Evolutionary conservation across 2,888 invertebrate species (phyloP).

Genomic region (Sepiola atlantica): DNA sequence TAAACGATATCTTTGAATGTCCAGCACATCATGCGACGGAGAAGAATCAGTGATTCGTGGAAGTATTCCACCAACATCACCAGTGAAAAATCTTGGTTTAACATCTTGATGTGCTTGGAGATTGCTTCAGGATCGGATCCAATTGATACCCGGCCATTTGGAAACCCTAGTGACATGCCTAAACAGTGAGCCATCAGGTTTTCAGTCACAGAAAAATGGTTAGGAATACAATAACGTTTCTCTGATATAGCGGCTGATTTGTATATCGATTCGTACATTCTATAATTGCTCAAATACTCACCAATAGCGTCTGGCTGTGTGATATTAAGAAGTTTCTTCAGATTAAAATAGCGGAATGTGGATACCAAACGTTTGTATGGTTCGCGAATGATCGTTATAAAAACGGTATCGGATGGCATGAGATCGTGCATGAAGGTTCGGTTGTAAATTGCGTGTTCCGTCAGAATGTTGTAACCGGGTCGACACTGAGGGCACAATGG

Average conservation of each 20-base stretch:
- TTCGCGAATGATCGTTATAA: conserved; percentile 69
- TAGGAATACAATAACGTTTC: conserved; percentile 68
- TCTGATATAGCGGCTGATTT: conserved; percentile 53
- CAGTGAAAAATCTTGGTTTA: conserved; percentile 66
- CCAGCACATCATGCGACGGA: conserved; percentile 72
- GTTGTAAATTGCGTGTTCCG: conserved; percentile 71
- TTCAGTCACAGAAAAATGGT: conserved; percentile 67
- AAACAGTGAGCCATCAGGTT: conserved; percentile 71
- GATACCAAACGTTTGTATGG: conserved; percentile 71
- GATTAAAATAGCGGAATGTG: conserved; percentile 68
- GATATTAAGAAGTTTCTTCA: conserved; percentile 60
- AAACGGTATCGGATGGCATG: conserved; percentile 66
- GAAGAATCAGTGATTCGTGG: conserved; percentile 70
- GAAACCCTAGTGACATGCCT: conserved; percentile 71
- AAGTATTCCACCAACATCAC: conserved; percentile 73
- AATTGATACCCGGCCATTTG: conserved; percentile 52
- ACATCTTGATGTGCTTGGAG: conserved; percentile 58
- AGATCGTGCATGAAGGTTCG: conserved; percentile 60
- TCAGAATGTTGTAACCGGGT: conserved; percentile 65
- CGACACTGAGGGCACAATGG: neutral
- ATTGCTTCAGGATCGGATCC: conserved; percentile 54
- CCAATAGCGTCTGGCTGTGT: conserved; percentile 55
- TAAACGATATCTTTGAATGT: conserved; percentile 69
- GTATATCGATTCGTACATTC: conserved; percentile 67
- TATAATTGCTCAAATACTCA: conserved; percentile 64